These are phyloP conservation scores for Pogonocherus hispidulus DNA, from an alignment of 2,888 invertebrate genomes.

Conservation along the genomic window DNA sequence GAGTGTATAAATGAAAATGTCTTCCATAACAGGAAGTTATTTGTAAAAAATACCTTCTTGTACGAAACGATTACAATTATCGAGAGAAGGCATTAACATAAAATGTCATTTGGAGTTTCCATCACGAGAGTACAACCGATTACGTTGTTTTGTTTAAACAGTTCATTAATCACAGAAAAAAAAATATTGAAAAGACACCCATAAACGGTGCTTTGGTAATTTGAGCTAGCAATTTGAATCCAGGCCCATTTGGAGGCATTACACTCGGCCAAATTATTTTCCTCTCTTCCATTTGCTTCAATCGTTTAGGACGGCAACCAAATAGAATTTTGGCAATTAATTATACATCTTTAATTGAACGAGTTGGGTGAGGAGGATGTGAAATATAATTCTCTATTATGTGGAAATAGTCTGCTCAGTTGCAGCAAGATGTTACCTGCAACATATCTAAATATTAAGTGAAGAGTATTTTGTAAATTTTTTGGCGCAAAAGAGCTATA, in stretches of 20 bases:
- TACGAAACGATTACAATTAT: background rate
- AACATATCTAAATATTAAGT: too few relatives aligned
- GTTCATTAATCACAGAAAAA: background rate
- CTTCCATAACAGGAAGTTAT: background rate
- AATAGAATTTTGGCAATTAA: slow-evolving; percentile 11
- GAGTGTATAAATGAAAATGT: background rate
- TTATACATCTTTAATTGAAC: slow-evolving; percentile 2
- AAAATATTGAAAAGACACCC: background rate
- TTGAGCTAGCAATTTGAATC: slow-evolving; percentile 5
- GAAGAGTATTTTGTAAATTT: too few relatives aligned
- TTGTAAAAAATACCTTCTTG: background rate
- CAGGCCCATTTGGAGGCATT: background rate
- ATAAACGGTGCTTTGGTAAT: background rate
- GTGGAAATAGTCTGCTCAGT: background rate
- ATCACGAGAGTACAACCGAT: background rate
- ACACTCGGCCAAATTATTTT: slow-evolving; percentile 18
- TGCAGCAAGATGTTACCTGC: too few relatives aligned
- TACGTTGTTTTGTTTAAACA: background rate
- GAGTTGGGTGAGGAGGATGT: background rate
- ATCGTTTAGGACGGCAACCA: slow-evolving; percentile 19
- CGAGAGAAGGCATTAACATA: background rate
- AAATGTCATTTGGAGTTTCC: background rate
- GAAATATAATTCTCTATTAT: background rate
- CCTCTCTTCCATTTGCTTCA: slow-evolving; percentile 20
- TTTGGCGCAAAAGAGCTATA: too few relatives aligned